Base-by-base conservation (phyloP, 2,888 invertebrate genomes). In the Hanleya hanleyi region DNA sequence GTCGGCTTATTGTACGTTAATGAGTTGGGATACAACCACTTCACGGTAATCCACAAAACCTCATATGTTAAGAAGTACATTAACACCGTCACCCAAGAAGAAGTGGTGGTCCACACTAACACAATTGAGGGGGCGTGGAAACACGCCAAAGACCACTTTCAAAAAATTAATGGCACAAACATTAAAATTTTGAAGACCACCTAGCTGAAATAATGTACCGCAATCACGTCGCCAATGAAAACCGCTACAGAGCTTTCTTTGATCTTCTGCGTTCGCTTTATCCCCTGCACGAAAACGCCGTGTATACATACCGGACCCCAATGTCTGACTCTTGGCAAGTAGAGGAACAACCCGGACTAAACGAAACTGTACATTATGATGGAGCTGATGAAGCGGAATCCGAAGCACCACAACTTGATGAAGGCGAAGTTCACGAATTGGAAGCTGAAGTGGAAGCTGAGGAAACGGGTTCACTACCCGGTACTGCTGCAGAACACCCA, bases 401-500 rank as follows among this genome's bases (percentile, higher is more conserved):
- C n/a, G n/a, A n/a, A n/a, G n/a, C n/a, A n/a, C n/a, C n/a, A n/a
- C n/a, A n/a, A n/a, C n/a, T n/a, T n/a, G n/a, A n/a, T n/a, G n/a
- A n/a, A n/a, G n/a, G n/a, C n/a, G n/a, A n/a, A n/a, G n/a, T n/a
- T n/a, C n/a, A n/a, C n/a, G n/a, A n/a, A n/a, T n/a, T n/a, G n/a
- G n/a, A n/a, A n/a, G n/a, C n/a, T n/a, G n/a, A n/a, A n/a, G n/a
- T n/a, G n/a, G n/a, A n/a, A n/a, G n/a, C n/a, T n/a, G n/a, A n/a
- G n/a, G n/a, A n/a, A n/a, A n/a, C n/a, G n/a, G n/a, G n/a, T n/a
- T n/a, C n/a, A n/a, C n/a, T n/a, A n/a, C n/a, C n/a, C n/a, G n/a
- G n/a, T n/a, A n/a, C n/a, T n/a, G n/a, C n/a, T n/a, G n/a, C n/a
- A 62, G 33, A 62, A 65, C 38, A 65, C 65, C 37, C 38, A 65